Conservation (phyloP, 2,888 invertebrate genomes). For the Yponomeuta sedellus region DNA sequence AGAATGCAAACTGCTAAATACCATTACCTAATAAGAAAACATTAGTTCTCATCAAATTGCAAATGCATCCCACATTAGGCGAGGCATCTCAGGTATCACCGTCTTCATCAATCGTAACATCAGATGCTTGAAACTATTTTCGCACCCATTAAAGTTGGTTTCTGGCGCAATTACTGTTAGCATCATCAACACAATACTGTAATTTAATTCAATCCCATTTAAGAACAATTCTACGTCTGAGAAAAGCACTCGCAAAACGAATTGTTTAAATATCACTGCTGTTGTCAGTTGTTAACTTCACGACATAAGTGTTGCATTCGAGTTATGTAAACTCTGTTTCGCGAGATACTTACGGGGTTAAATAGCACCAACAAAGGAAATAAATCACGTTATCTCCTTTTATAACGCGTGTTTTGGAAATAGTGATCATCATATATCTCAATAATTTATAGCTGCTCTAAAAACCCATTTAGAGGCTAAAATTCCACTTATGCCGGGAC, state of each 20-base stretch:
- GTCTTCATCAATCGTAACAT: not conserved
- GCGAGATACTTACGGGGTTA: not conserved
- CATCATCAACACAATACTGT: conserved; percentile 27
- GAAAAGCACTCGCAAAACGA: not conserved
- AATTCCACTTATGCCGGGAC: too few species aligned
- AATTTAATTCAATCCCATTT: conserved; percentile 30
- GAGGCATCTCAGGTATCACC: not conserved
- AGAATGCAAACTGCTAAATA: not conserved
- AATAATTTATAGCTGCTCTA: too few species aligned
- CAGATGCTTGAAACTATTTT: not conserved
- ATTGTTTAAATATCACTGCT: not conserved
- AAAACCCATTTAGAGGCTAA: too few species aligned
- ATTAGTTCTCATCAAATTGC: not conserved
- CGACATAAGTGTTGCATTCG: not conserved
- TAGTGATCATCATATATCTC: too few species aligned
- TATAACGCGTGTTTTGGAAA: too few species aligned
- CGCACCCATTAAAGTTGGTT: conserved; percentile 13
- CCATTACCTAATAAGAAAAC: not conserved
- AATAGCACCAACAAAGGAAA: too few species aligned
- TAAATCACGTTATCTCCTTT: too few species aligned
- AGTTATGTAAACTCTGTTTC: not conserved
- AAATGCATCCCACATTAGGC: not conserved
- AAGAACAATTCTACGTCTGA: conserved; percentile 22
- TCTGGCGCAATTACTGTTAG: conserved; percentile 17
- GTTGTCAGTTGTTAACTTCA: not conserved